These are phyloP conservation scores for Hemiscyllium ocellatum DNA, from an alignment of 2,113 vertebrate genomes.

Conservation along the genomic window DNA sequence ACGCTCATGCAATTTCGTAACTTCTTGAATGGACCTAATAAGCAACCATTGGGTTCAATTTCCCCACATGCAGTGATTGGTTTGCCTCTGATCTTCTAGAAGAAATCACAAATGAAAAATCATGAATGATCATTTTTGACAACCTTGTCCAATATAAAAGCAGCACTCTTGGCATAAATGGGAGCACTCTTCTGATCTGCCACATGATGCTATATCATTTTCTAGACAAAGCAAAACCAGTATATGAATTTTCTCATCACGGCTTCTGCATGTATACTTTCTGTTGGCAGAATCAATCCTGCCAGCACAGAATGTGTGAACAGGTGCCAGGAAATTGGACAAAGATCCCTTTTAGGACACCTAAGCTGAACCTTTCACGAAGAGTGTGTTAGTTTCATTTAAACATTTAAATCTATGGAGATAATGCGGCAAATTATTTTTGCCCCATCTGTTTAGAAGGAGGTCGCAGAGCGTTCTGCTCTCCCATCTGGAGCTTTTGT, in stretches of 20 bases:
- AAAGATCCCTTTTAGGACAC: not conserved
- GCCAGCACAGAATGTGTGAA: not conserved
- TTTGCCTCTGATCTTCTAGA: not conserved
- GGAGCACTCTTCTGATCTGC: not conserved
- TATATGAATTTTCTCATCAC: not conserved
- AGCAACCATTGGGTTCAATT: not conserved
- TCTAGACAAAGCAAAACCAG: not conserved
- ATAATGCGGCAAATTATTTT: not conserved
- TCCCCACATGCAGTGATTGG: not conserved
- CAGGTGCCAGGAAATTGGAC: conserved; percentile 5
- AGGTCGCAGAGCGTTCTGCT: not conserved
- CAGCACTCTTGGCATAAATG: not conserved
- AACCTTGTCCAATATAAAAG: not conserved
- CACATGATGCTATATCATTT: not conserved
- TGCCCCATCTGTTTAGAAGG: not conserved
- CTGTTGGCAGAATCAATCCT: not conserved
- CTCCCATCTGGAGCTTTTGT: not conserved
- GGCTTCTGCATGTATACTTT: not conserved
- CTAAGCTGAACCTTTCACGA: not conserved
- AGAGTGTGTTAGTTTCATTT: not conserved
- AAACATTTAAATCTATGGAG: conserved; percentile 18
- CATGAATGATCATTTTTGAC: not conserved
- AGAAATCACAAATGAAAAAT: not conserved
- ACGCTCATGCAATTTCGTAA: not conserved
- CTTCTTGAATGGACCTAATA: not conserved